phyloP scores from a whole-genome alignment of 2,888 invertebrate genomes.

The Melieria crassipennis region DNA sequence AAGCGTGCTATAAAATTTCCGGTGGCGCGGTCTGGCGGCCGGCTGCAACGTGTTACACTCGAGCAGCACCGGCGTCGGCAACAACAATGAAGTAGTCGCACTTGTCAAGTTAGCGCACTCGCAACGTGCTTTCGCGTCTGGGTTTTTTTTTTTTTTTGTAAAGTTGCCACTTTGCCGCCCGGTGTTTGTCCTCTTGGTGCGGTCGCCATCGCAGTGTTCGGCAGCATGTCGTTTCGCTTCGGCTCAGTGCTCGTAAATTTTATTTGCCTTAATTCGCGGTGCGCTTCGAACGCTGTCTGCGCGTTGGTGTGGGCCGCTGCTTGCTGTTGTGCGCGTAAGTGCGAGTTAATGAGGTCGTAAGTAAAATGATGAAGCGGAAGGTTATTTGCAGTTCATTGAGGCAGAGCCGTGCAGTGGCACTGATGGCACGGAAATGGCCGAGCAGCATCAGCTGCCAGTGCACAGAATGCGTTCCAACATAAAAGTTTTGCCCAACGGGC shows the following conservation, averaged over 20 bases:
- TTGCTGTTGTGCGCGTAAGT: slow-evolving; percentile 17
- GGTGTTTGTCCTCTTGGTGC: neutral
- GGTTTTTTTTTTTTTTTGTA: neutral
- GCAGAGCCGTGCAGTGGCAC: neutral
- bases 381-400: slow-evolving; percentile 30
- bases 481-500: no score
- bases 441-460: no score
- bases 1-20: slow-evolving; percentile 39
- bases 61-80: neutral
- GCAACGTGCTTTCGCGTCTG: neutral
- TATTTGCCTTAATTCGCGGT: neutral
- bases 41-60: neutral
- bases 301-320: neutral
- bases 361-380: slow-evolving; percentile 36
- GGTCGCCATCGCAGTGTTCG: neutral
- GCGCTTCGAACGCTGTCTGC: neutral
- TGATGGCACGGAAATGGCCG: no score
- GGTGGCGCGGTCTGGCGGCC: neutral
- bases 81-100: neutral
- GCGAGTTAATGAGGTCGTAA: slow-evolving; percentile 36
- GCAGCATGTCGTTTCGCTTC: neutral
- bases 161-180: neutral
- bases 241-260: neutral
- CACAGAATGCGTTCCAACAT: no score
- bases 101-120: neutral